These are phyloP conservation scores for Halichoerus grypus DNA, from an alignment of 2,113 vertebrate species.

Conservation along the genomic window DNA sequence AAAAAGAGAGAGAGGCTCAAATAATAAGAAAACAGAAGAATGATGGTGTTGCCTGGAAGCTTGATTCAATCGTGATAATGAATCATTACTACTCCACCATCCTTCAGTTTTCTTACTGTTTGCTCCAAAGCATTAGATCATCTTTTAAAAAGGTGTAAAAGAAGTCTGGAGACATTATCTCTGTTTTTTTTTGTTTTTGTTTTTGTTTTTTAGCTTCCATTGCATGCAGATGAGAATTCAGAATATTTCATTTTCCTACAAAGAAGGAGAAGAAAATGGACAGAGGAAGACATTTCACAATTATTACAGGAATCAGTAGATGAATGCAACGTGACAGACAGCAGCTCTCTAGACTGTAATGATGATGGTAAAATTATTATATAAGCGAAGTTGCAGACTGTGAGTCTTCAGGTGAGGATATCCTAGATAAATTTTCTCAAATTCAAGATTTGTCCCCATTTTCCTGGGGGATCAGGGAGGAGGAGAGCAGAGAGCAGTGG, in stretches of 20 bases:
- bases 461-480: background rate
- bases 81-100: background rate
- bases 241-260: conserved; percentile 33
- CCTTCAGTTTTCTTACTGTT: background rate
- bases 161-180: background rate
- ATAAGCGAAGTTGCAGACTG: background rate
- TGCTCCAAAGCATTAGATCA: background rate
- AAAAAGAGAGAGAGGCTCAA: background rate
- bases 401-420: background rate
- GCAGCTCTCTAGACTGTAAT: background rate
- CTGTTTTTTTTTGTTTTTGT: background rate
- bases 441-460: background rate
- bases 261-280: background rate
- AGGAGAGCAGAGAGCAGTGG: background rate
- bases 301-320: background rate
- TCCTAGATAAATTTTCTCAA: background rate
- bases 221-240: background rate
- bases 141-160: conserved; percentile 4
- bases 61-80: background rate
- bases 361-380: background rate
- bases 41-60: background rate
- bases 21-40: conserved; percentile 18
- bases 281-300: background rate
- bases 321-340: background rate
- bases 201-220: background rate